Percentiles rank a stretch among this genome's conserved stretches.
Evolutionary conservation across 2,113 vertebrate species (phyloP).

Genomic region (Helogale parvula): DNA sequence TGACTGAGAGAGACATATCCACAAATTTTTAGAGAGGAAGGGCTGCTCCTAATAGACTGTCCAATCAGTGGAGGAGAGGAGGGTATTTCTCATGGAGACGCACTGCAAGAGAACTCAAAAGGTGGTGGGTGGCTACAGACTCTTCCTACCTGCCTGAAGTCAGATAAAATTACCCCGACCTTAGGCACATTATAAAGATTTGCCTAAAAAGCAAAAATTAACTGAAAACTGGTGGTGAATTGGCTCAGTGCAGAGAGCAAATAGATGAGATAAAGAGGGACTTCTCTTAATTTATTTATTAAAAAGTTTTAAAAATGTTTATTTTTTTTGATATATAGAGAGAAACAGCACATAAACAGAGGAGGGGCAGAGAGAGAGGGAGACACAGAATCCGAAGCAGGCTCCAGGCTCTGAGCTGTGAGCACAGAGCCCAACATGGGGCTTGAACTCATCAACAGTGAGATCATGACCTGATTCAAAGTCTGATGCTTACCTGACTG

Average conservation of each 20-base stretch:
- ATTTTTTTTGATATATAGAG: no score
- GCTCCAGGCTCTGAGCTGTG: no score
- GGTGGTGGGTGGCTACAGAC: background rate
- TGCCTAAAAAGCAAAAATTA: slow-evolving; percentile 1
- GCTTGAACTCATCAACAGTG: no score
- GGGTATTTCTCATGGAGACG: background rate
- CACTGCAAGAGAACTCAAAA: background rate
- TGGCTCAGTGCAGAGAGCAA: background rate
- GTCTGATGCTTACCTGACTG: no score
- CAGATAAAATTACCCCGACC: background rate
- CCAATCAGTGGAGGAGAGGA: background rate
- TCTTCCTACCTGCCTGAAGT: background rate
- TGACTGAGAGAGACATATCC: background rate
- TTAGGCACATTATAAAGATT: background rate
- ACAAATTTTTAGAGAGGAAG: background rate
- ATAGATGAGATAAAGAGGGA: background rate
- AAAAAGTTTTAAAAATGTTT: no score
- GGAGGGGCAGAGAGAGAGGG: no score
- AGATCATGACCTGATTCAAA: no score
- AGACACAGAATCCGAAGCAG: no score
- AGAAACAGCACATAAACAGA: no score
- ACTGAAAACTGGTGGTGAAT: background rate
- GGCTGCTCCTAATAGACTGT: background rate
- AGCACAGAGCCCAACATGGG: no score
- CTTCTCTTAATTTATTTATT: background rate